Evolutionary conservation across 2,113 vertebrate species (phyloP).

Genomic region (Cyprichromis sp.): DNA sequence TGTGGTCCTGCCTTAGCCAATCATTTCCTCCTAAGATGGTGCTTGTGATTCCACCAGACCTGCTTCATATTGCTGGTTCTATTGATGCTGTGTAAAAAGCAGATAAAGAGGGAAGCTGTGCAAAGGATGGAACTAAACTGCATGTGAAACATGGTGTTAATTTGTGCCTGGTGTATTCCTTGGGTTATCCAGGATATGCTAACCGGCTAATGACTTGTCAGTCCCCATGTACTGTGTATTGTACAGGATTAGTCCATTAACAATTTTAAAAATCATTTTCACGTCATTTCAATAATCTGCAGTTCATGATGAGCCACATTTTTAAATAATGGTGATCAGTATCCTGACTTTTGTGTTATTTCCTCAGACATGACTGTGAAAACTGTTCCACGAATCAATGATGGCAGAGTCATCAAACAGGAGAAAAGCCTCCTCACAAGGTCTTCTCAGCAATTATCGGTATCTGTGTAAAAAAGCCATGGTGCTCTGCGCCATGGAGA

Average conservation of each 20-base stretch:
- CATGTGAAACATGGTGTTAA: background rate
- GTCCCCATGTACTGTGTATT: background rate
- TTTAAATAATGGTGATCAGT: background rate
- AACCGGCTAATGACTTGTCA: background rate
- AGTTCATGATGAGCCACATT: background rate
- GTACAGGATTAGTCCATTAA: background rate
- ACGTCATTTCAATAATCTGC: background rate
- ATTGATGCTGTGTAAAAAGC: background rate
- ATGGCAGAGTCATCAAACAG: background rate
- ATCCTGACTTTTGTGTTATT: background rate
- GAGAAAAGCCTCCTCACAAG: background rate
- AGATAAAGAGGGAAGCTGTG: background rate
- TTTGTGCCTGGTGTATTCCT: background rate
- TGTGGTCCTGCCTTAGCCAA: background rate
- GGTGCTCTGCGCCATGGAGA: background rate
- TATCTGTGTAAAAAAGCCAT: conserved; percentile 5
- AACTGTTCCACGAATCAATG: background rate
- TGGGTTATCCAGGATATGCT: background rate
- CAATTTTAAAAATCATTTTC: background rate
- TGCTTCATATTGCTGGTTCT: background rate
- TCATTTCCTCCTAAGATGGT: background rate
- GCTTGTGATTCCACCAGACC: background rate
- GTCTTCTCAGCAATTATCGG: conserved; percentile 19
- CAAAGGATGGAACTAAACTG: background rate
- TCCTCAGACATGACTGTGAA: conserved; percentile 17